These are phyloP conservation scores for Luperina testacea DNA, from an alignment of 2,888 invertebrate species.

Conservation along the genomic window DNA sequence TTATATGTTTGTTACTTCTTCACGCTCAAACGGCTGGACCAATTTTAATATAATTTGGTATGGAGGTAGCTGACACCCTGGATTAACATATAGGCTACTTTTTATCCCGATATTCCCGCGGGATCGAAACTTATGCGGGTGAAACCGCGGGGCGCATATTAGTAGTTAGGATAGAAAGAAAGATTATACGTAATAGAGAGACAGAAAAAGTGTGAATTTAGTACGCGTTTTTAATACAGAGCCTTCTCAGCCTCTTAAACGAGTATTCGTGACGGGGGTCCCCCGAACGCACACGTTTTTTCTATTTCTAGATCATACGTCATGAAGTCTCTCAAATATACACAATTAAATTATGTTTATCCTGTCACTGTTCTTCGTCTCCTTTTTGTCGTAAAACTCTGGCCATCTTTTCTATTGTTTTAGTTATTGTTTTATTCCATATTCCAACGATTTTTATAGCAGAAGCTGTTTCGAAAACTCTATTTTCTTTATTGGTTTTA, in stretches of 20 bases:
- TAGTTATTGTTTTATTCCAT: conserved; percentile 3
- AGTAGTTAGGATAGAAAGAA: background rate
- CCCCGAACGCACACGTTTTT: background rate
- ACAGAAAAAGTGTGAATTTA: background rate
- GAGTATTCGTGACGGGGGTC: too few species aligned
- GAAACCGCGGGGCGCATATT: too few species aligned
- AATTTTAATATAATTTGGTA: too few species aligned
- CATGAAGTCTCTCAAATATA: background rate
- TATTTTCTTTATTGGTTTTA: background rate
- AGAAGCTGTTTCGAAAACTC: background rate
- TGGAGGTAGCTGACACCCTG: too few species aligned
- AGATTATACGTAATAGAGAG: background rate
- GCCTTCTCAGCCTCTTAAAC: background rate
- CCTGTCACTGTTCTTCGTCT: background rate
- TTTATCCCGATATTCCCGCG: too few species aligned
- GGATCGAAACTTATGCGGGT: too few species aligned
- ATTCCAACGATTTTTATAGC: conserved; percentile 3
- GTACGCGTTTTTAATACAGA: background rate
- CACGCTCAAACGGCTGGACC: too few species aligned
- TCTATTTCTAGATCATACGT: conserved; percentile 1
- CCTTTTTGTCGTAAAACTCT: background rate
- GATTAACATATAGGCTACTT: too few species aligned
- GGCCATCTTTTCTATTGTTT: background rate
- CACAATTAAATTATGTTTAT: background rate
- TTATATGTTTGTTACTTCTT: too few species aligned